Evolutionary conservation across 2,113 vertebrate species (phyloP), one percentile per base, ranked within the genome.

Genomic region (Sander vitreus): DNA sequence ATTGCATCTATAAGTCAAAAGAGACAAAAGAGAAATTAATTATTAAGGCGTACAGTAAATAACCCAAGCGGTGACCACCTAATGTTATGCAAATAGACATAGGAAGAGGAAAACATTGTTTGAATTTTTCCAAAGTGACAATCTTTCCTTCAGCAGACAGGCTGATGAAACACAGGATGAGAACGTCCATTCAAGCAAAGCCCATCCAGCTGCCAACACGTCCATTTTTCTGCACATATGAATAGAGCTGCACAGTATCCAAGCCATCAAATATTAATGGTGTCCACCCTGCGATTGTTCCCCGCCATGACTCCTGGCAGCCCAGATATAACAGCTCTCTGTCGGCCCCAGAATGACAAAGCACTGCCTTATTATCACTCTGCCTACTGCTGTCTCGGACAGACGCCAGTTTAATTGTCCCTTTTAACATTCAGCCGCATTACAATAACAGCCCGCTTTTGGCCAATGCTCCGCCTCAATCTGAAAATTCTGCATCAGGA

Each of bases 1-100:
- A 91, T 89, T 25, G 81, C 89, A 30, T 91, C 94, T 94, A 55
- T 0, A 76, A 60, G 55, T 23, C 43, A 33, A 82, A 51, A 48
- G 30, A 82, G 15, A 67, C 58, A 48, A 36, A 45, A 36, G 33
- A 76, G 53, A 15, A 58, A 54, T 25, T 23, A 85, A 14, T 36
- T 48, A 62, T 14, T 43, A 19, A 76, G 4, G 21, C 36, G 63
- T 13, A 54, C 55, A 18, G n/a, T 25, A 57, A 68, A 71, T 8
- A 60, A 19, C 27, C 39, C 39, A 43, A 43, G 39, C 39, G 39
- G 33, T 1, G 47, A 27, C 45, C 25, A 19, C 12, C 6, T 30
- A 55, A 30, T 62, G 12, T 13, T 12, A 63, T 21, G n/a, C 33
- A 76, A 15, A 43, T 1, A 27, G 54, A 48, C 2, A 7, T 11